Evolutionary conservation across 2,888 invertebrate species (phyloP).

Genomic region (Branchinecta sandiegonensis): DNA sequence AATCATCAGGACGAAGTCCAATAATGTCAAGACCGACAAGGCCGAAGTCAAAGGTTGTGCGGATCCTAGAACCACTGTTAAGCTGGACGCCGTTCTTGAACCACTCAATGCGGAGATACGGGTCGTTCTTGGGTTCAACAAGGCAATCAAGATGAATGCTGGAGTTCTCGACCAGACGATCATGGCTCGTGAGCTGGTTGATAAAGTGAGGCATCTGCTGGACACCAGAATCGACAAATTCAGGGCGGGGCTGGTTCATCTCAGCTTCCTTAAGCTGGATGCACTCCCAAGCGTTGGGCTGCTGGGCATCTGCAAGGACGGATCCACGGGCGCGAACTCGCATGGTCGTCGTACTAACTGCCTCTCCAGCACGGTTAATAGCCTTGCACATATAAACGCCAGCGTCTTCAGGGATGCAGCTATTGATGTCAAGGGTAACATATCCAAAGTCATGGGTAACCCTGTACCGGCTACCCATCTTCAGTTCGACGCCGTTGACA

Average conservation of each 20-base stretch:
- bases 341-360: conserved; percentile 75
- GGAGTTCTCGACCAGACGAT: conserved; percentile 69
- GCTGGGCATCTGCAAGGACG: conserved; percentile 65
- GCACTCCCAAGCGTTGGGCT: conserved; percentile 83
- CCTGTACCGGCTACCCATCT: conserved; percentile 58
- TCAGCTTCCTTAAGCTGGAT: conserved; percentile 81
- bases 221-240: conserved; percentile 67
- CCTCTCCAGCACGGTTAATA: conserved; percentile 82
- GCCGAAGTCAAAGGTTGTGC: conserved; percentile 93
- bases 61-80: conserved; percentile 52
- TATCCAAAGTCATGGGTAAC: conserved; percentile 87
- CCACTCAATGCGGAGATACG: conserved; percentile 72
- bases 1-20: conserved; percentile 72
- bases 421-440: conserved; percentile 77
- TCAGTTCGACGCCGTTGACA: conserved; percentile 79
- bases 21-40: conserved; percentile 81
- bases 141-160: conserved; percentile 75
- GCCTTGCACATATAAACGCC: conserved; percentile 90
- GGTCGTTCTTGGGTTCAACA: conserved; percentile 78
- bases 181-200: conserved; percentile 69
- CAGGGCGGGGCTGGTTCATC: conserved; percentile 74
- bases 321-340: conserved; percentile 60
- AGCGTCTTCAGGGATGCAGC: conserved; percentile 73
- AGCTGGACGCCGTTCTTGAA: conserved; percentile 76
- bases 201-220: conserved; percentile 92